These are phyloP conservation scores for Drosophila sordidapex DNA, from an alignment of 2,888 invertebrate species.

Conservation along the genomic window DNA sequence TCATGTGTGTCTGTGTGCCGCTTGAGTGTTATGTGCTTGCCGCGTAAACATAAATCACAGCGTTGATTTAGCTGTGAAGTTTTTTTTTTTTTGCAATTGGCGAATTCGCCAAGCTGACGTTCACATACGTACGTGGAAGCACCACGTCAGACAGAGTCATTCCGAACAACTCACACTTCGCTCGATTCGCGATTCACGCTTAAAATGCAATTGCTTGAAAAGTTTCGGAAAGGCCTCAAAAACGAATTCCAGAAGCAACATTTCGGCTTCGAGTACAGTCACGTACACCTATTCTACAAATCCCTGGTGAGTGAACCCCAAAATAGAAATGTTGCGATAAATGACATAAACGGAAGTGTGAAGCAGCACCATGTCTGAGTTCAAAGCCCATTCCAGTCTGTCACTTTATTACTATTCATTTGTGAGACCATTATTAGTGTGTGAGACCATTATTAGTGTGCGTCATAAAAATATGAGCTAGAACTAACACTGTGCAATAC, in stretches of 20 bases:
- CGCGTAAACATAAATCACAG: slow-evolving; percentile 36
- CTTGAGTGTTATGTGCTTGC: slow-evolving; percentile 7
- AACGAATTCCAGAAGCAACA: slow-evolving; percentile 81
- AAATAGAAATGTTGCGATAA: neutral
- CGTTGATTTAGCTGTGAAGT: slow-evolving; percentile 17
- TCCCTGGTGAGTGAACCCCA: slow-evolving; percentile 80
- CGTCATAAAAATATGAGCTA: slow-evolving; percentile 20
- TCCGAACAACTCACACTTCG: neutral
- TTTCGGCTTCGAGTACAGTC: slow-evolving; percentile 80
- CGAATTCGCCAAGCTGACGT: slow-evolving; percentile 7
- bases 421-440: slow-evolving; percentile 29
- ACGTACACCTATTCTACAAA: slow-evolving; percentile 82
- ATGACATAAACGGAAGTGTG: neutral
- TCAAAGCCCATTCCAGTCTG: slow-evolving; percentile 3
- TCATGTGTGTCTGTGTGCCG: slow-evolving; percentile 9
- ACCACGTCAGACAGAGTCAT: neutral
- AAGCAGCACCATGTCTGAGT: neutral
- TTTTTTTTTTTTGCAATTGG: neutral
- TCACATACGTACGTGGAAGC: neutral
- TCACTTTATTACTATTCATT: neutral
- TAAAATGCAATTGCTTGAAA: slow-evolving; percentile 78
- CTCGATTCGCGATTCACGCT: neutral
- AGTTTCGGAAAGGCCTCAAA: slow-evolving; percentile 69
- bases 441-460: slow-evolving; percentile 29
- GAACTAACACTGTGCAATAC: slow-evolving; percentile 13